Conservation (phyloP, 2,888 invertebrate species). For the Acrobasis suavella region DNA sequence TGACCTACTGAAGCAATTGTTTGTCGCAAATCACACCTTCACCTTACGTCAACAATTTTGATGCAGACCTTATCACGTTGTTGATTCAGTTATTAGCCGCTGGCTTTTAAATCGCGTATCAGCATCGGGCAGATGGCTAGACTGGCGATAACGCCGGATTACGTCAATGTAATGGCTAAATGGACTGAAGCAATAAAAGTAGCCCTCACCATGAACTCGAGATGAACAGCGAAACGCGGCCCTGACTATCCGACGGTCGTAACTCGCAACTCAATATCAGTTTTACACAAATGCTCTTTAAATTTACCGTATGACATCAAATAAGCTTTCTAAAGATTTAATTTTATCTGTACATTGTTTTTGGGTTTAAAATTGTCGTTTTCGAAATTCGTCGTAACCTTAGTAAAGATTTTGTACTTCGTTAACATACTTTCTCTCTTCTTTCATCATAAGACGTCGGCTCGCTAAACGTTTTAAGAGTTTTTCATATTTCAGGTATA, state of each 20-base stretch:
- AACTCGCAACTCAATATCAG: constrained; percentile 32
- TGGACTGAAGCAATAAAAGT: constrained; percentile 69
- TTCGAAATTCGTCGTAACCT: constrained; percentile 9
- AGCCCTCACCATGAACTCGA: constrained; percentile 74
- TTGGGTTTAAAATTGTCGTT: neutral
- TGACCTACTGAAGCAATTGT: constrained; percentile 23
- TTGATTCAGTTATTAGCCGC: constrained; percentile 26
- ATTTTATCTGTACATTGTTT: constrained; percentile 10
- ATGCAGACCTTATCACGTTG: constrained; percentile 22
- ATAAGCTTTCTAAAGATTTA: constrained; percentile 25
- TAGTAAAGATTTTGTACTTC: constrained; percentile 17
- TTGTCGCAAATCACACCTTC: neutral
- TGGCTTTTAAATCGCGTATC: constrained; percentile 37
- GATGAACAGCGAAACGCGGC: constrained; percentile 45
- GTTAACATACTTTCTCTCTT: constrained; percentile 20
- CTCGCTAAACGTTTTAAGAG: neutral
- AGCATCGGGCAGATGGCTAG: constrained; percentile 34
- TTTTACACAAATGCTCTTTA: constrained; percentile 33
- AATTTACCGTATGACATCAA: constrained; percentile 21
- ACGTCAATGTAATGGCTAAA: constrained; percentile 75
- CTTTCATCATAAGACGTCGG: neutral
- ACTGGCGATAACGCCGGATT: constrained; percentile 54
- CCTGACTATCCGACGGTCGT: constrained; percentile 44
- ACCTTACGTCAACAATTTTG: constrained; percentile 9
- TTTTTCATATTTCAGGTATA: neutral